Conservation (phyloP, 2,888 invertebrate genomes). For the Plebejus argus region DNA sequence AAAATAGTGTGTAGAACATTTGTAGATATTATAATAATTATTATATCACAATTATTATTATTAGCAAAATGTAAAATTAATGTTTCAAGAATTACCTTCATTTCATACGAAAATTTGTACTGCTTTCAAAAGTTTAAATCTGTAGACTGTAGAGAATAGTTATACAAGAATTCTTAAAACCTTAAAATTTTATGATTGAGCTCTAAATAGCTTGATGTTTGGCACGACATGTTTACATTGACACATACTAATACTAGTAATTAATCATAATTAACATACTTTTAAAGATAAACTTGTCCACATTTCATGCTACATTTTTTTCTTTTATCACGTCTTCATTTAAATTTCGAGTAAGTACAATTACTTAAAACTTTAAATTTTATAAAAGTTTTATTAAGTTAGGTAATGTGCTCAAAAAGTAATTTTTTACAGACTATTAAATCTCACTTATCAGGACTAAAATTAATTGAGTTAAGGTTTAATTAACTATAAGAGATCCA, state of each 20-base stretch:
- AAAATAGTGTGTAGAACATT: no score
- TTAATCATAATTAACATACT: slow-evolving; percentile 23
- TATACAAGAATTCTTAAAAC: slow-evolving; percentile 27
- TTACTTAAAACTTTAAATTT: slow-evolving; percentile 35
- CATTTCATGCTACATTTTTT: slow-evolving; percentile 9
- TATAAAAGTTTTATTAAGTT: slow-evolving; percentile 38
- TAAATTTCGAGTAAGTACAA: slow-evolving; percentile 4
- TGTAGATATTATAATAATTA: no score
- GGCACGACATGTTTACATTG: slow-evolving; percentile 40
- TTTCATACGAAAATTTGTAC: slow-evolving; percentile 6
- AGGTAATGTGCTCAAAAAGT: slow-evolving; percentile 51
- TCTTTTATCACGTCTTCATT: slow-evolving; percentile 22
- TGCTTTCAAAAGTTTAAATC: neutral
- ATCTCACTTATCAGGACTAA: slow-evolving; percentile 65
- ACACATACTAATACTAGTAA: slow-evolving; percentile 32
- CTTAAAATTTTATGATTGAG: slow-evolving; percentile 30
- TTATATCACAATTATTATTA: neutral
- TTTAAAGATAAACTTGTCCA: slow-evolving; percentile 21
- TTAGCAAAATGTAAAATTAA: neutral
- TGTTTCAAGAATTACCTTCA: neutral
- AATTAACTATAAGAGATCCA: slow-evolving; percentile 73
- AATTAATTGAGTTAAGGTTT: slow-evolving; percentile 50
- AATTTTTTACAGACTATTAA: slow-evolving; percentile 33
- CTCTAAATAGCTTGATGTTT: slow-evolving; percentile 35
- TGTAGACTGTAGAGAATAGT: neutral